Evolutionary conservation across 53 echinoderm and acorn worm genomes (phyloP).

Genomic region (Arbacia lixula): DNA sequence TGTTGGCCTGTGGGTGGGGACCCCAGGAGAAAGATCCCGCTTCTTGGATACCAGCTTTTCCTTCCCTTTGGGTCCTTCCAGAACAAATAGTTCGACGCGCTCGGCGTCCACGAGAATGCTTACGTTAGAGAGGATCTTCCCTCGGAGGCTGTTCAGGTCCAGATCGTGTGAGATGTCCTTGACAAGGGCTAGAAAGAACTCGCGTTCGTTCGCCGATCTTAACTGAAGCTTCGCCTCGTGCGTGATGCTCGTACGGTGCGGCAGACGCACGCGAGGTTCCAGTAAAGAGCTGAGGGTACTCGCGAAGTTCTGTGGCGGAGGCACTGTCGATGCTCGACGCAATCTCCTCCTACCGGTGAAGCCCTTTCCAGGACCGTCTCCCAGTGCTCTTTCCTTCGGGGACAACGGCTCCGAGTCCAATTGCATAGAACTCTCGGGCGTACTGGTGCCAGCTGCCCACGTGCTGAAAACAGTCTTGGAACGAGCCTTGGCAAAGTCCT

Average conservation of each 20-base stretch:
- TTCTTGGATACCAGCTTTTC: slow-evolving; percentile 73
- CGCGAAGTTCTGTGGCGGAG: slow-evolving; percentile 79
- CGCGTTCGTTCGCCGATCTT: slow-evolving; percentile 88
- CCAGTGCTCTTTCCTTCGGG: slow-evolving; percentile 59
- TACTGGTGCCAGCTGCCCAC: slow-evolving; percentile 74
- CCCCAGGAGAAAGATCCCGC: slow-evolving; percentile 51
- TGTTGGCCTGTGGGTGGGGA: slow-evolving; percentile 49
- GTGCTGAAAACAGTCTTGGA: slow-evolving; percentile 94
- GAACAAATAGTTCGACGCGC: slow-evolving; percentile 71
- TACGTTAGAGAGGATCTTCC: slow-evolving; percentile 86
- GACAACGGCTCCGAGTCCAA: slow-evolving; percentile 76
- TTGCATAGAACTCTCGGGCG: slow-evolving; percentile 51
- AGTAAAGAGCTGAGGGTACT: slow-evolving; percentile 85
- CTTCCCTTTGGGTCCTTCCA: slow-evolving; percentile 93
- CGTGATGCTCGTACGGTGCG: slow-evolving; percentile 86
- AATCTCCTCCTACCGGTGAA: slow-evolving; percentile 80
- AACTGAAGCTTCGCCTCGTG: slow-evolving; percentile 89
- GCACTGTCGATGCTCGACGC: slow-evolving; percentile 93
- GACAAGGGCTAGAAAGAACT: slow-evolving; percentile 93
- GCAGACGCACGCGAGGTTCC: slow-evolving; percentile 83
- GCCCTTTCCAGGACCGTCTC: slow-evolving; percentile 34
- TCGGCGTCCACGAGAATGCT: slow-evolving; percentile 84
- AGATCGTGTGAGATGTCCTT: slow-evolving; percentile 98
- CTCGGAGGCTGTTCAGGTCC: slow-evolving; percentile 79
- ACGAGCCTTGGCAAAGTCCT: slow-evolving; percentile 93